Conservation (phyloP, 2,888 invertebrate genomes). For the Synanthedon formicaeformis region DNA sequence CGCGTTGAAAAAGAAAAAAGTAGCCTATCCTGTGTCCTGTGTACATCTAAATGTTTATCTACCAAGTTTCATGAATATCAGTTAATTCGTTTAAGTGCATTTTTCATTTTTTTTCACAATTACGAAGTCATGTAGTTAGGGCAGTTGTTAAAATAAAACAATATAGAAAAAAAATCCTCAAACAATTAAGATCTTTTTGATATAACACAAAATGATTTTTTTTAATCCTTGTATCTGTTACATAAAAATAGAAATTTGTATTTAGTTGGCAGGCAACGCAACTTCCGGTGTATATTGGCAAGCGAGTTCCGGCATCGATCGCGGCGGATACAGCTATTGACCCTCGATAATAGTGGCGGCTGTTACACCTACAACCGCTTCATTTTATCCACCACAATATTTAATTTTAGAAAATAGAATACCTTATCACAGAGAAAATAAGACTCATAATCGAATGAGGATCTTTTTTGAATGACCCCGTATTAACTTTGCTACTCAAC, state of each 20-base stretch:
- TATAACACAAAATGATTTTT: too few species aligned
- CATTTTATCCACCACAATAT: conserved; percentile 19
- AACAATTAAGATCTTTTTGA: too few species aligned
- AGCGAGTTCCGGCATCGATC: conserved; percentile 47
- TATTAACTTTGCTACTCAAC: conserved; percentile 3
- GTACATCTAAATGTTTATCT: too few species aligned
- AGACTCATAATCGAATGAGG: conserved; percentile 3
- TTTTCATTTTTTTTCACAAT: too few species aligned
- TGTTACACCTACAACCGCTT: conserved; percentile 19
- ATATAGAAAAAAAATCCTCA: too few species aligned
- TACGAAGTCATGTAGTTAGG: too few species aligned
- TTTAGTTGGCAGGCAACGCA: conserved; percentile 16
- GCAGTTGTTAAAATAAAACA: too few species aligned
- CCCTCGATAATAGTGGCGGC: conserved; percentile 32
- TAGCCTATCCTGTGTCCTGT: too few species aligned
- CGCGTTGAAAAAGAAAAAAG: too few species aligned
- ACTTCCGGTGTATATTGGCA: conserved; percentile 34
- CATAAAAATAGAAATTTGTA: not conserved
- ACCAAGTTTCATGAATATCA: too few species aligned
- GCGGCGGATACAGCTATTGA: conserved; percentile 43
- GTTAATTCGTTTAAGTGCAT: too few species aligned
- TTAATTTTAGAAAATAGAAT: conserved; percentile 12
- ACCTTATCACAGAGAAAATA: conserved; percentile 6
- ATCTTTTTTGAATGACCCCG: not conserved
- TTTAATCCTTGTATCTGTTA: too few species aligned